A percentile compares a stretch with the other conserved stretches of the same genome.
phyloP scores from a whole-genome alignment of 1,140 invertebrate species.

The Acromyrmex heyeri region DNA sequence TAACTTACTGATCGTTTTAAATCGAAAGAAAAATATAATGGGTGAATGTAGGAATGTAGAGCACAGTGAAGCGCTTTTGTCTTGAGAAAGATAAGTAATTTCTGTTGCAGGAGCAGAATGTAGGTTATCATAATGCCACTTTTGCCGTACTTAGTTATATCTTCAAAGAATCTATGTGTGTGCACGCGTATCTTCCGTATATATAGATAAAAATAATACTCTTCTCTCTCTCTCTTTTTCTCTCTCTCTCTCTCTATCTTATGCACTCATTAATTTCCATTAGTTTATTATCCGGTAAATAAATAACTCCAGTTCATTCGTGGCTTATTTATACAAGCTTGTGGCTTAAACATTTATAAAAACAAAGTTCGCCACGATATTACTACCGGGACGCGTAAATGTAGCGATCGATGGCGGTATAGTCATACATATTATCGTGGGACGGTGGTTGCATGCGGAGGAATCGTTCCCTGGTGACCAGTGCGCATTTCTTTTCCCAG shows the following conservation, averaged over 20 bases:
- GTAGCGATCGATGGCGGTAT: constrained; percentile 23
- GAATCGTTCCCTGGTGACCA: constrained; percentile 45
- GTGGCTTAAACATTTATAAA: constrained; percentile 37
- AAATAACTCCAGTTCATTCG: background rate
- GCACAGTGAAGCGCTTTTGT: background rate
- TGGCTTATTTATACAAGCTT: background rate
- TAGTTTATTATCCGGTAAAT: constrained; percentile 16
- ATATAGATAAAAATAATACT: background rate
- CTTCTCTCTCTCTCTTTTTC: no score
- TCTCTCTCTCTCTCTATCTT: no score
- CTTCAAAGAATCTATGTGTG: background rate
- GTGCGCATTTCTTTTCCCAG: constrained; percentile 15
- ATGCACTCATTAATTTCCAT: constrained; percentile 30
- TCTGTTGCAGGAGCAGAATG: background rate
- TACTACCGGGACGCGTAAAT: constrained; percentile 55
- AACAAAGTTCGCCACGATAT: constrained; percentile 45
- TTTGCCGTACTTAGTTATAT: background rate
- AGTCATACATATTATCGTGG: constrained; percentile 38
- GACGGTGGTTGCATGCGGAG: constrained; percentile 35
- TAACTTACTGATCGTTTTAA: constrained; percentile 6
- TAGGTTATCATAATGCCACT: background rate
- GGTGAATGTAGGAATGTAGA: constrained; percentile 9
- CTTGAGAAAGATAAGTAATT: background rate
- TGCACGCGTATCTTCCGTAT: background rate
- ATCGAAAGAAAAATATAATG: constrained; percentile 19